These are phyloP conservation scores for Sphenodon punctatus DNA, from an alignment of 2,797 vertebrate species.

Conservation along the genomic window DNA sequence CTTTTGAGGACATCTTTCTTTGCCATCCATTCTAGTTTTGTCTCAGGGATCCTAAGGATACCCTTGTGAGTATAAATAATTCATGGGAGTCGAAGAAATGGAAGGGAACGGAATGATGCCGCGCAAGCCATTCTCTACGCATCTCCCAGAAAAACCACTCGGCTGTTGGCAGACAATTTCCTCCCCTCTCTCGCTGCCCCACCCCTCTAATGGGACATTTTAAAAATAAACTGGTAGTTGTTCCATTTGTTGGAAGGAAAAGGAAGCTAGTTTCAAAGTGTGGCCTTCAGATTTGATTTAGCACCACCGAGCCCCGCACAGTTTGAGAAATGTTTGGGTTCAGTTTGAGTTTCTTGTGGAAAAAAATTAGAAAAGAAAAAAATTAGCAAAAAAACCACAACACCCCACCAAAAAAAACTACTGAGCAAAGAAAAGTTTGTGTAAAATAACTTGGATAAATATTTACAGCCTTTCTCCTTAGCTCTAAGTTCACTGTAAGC, in stretches of 20 bases:
- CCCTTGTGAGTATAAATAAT: background rate
- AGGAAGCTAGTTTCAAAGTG: slow-evolving; percentile 20
- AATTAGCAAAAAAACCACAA: slow-evolving; percentile 18
- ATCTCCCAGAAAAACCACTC: slow-evolving; percentile 20
- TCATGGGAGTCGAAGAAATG: background rate
- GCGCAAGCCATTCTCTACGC: background rate
- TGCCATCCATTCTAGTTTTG: background rate
- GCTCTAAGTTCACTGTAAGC: slow-evolving; percentile 9
- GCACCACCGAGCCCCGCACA: background rate
- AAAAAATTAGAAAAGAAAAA: background rate
- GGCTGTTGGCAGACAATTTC: background rate
- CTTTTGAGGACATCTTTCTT: background rate
- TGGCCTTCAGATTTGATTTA: slow-evolving; percentile 46
- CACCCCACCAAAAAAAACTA: too few species aligned
- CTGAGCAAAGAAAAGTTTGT: background rate
- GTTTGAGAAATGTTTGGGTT: slow-evolving; percentile 36
- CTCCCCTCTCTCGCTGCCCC: slow-evolving; percentile 2
- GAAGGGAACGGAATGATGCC: background rate
- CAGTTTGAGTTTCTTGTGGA: background rate
- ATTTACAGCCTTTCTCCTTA: slow-evolving; percentile 24
- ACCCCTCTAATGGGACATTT: background rate
- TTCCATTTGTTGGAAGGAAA: slow-evolving; percentile 49
- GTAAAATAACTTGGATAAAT: slow-evolving; percentile 30
- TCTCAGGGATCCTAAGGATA: background rate
- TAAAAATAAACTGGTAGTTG: slow-evolving; percentile 34